phyloP scores from a whole-genome alignment of 2,797 vertebrate species.

The Phataginus tricuspis region DNA sequence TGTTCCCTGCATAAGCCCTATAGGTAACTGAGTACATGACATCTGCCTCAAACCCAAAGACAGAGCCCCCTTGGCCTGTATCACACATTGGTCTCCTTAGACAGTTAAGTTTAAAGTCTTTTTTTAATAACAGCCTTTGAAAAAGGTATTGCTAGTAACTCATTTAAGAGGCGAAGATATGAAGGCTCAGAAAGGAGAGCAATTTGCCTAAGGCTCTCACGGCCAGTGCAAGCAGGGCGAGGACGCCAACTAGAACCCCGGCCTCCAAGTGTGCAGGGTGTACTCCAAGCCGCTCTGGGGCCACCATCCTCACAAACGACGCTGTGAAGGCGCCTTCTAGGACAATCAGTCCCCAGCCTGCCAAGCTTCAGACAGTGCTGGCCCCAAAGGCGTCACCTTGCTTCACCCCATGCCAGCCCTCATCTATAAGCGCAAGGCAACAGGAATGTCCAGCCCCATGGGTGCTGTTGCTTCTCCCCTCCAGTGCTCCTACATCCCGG shows the following conservation, averaged over 20 bases:
- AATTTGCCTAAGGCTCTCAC: neutral
- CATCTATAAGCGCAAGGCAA: neutral
- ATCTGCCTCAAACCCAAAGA: neutral
- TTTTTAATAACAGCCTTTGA: neutral
- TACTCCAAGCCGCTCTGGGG: neutral
- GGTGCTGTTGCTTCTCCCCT: constrained; percentile 48
- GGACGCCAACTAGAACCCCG: neutral
- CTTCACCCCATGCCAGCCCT: neutral
- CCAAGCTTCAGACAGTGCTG: neutral
- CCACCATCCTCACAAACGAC: neutral
- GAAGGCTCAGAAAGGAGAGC: neutral
- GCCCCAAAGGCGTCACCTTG: neutral
- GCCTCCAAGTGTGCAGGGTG: rapidly evolving
- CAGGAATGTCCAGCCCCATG: neutral
- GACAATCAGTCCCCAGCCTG: rapidly evolving
- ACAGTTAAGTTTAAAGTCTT: neutral
- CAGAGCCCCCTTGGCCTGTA: neutral
- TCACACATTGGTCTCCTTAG: neutral
- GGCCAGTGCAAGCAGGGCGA: neutral
- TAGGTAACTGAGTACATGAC: rapidly evolving
- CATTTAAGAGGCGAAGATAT: neutral
- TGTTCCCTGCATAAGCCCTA: neutral
- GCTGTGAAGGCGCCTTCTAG: rapidly evolving
- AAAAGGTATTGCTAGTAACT: neutral
- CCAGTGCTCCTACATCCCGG: constrained; percentile 87